Conservation (phyloP, 2,888 invertebrate genomes). For the Tenthredo distinguenda region DNA sequence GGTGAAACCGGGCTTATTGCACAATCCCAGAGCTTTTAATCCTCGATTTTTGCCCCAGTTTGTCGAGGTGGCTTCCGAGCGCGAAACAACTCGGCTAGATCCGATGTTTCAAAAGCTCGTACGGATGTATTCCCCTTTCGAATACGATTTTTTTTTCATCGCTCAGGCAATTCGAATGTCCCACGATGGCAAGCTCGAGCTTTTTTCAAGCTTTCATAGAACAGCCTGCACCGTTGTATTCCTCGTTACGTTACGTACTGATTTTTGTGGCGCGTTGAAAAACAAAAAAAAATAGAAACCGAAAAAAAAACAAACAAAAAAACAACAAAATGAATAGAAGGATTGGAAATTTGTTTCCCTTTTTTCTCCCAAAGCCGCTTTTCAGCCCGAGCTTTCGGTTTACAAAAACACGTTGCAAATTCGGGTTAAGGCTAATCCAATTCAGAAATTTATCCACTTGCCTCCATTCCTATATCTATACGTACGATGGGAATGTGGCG, state of each 20-base stretch:
- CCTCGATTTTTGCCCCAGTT: not conserved
- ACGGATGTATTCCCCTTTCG: not conserved
- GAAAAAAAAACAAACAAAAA: not conserved
- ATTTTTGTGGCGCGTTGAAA: not conserved
- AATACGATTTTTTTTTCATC: not conserved
- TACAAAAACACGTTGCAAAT: not conserved
- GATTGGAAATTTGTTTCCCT: not conserved
- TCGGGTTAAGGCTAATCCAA: not conserved
- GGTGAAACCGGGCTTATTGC: not conserved
- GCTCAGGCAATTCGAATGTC: slow-evolving; percentile 22
- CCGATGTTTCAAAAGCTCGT: not conserved
- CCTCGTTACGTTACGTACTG: not conserved
- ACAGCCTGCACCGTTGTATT: not conserved
- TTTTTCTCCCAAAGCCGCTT: not conserved
- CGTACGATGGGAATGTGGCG: not conserved
- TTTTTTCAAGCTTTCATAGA: not conserved
- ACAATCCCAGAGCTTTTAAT: not conserved
- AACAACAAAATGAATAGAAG: not conserved
- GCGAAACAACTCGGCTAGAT: not conserved
- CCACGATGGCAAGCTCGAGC: not conserved
- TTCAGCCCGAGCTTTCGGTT: not conserved
- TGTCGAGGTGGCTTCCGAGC: not conserved
- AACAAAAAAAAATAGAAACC: not conserved
- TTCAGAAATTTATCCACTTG: not conserved
- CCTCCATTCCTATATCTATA: not conserved